Evolutionary conservation across 2,797 vertebrate genomes (phyloP).

Genomic region (Tadarida brasiliensis): DNA sequence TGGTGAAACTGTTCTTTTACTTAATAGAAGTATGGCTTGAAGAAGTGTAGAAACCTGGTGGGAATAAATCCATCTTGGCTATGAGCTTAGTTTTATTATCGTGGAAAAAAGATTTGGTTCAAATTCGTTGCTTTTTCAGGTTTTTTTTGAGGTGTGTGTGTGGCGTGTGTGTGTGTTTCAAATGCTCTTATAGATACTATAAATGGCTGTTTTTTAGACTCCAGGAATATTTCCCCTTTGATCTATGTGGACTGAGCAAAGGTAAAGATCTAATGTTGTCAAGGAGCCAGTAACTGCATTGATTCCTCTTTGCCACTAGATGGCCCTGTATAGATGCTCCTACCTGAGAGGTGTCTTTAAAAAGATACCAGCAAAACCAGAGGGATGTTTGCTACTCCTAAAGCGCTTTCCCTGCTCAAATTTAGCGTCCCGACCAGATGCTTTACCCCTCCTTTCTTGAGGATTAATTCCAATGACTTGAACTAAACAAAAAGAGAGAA

Average conservation of each 20-base stretch:
- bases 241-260: background rate
- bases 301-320: slow-evolving; percentile 61
- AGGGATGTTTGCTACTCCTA: background rate
- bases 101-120: background rate
- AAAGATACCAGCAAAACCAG: slow-evolving; percentile 10
- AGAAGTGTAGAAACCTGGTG: background rate
- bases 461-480: background rate
- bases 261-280: too few species aligned
- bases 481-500: background rate
- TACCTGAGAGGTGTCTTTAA: background rate
- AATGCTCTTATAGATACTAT: background rate
- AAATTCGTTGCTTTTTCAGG: slow-evolving; percentile 3
- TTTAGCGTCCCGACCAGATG: background rate
- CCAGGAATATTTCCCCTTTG: background rate
- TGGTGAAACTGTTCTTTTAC: slow-evolving; percentile 6
- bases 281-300: background rate
- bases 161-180: background rate
- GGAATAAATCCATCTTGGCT: background rate
- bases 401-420: background rate
- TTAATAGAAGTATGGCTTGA: background rate
- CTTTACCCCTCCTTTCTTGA: background rate
- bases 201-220: background rate
- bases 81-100: slow-evolving; percentile 13
- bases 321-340: slow-evolving; percentile 46
- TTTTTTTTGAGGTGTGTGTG: background rate